Conservation (phyloP, 2,113 vertebrate genomes). For the Egretta garzetta region DNA sequence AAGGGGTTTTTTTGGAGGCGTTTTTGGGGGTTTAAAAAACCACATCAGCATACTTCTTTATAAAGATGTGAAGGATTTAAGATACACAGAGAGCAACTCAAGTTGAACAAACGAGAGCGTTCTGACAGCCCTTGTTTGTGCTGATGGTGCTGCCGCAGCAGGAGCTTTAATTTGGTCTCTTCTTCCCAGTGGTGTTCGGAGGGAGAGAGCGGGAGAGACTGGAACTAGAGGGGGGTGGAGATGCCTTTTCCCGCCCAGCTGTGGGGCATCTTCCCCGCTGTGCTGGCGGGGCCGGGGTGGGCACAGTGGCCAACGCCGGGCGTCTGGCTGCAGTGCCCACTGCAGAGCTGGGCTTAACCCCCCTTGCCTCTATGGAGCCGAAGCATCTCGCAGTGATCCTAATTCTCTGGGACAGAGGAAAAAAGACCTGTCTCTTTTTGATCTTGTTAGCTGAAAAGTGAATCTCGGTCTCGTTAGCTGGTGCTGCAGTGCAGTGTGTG, state of each 20-base stretch:
- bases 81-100: fast-evolving
- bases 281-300: neutral
- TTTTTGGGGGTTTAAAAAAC: neutral
- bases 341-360: neutral
- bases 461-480: neutral
- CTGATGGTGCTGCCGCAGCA: neutral
- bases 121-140: neutral
- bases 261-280: neutral
- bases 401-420: neutral
- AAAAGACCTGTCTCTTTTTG: neutral
- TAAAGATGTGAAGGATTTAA: neutral
- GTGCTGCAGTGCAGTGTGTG: neutral
- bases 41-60: neutral
- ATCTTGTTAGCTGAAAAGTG: neutral
- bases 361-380: neutral
- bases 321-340: neutral
- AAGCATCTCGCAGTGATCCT: neutral
- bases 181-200: neutral
- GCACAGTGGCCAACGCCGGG: fast-evolving
- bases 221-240: fast-evolving
- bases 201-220: neutral
- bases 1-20: neutral
- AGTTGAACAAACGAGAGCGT: fast-evolving
- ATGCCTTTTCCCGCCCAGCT: neutral
- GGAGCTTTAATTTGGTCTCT: neutral